Conservation (phyloP, 2,888 invertebrate species). For the Neria commutata region DNA sequence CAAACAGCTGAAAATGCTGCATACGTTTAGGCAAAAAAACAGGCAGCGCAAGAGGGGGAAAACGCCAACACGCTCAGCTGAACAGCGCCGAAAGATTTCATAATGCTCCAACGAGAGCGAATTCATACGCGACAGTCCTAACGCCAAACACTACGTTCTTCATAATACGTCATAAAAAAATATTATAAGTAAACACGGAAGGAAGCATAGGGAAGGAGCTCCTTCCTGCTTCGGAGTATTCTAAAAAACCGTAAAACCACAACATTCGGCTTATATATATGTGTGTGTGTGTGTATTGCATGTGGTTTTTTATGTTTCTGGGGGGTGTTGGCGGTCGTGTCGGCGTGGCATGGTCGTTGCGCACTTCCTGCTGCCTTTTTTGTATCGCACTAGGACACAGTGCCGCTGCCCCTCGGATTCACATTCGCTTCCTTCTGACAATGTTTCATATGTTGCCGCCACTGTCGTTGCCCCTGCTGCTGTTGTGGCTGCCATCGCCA, state of each 20-base stretch:
- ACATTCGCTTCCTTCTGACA: neutral
- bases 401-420: neutral
- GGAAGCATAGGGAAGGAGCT: too few relatives aligned
- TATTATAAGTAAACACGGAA: slow-evolving; percentile 6
- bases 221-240: too few relatives aligned
- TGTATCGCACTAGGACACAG: neutral
- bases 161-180: neutral
- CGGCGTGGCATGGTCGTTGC: neutral
- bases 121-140: slow-evolving; percentile 17
- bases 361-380: neutral
- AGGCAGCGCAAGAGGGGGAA: neutral
- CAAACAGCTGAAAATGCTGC: neutral
- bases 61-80: neutral
- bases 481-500: too few relatives aligned
- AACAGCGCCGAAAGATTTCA: neutral
- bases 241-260: slow-evolving; percentile 7
- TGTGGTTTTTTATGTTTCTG: slow-evolving; percentile 1
- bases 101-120: slow-evolving; percentile 3
- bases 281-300: too few relatives aligned
- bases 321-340: neutral
- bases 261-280: neutral
- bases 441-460: too few relatives aligned
- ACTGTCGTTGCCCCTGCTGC: too few relatives aligned
- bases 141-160: too few relatives aligned
- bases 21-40: too few relatives aligned